Conservation (phyloP, 1,140 invertebrate genomes). For the Papilio xuthus region DNA sequence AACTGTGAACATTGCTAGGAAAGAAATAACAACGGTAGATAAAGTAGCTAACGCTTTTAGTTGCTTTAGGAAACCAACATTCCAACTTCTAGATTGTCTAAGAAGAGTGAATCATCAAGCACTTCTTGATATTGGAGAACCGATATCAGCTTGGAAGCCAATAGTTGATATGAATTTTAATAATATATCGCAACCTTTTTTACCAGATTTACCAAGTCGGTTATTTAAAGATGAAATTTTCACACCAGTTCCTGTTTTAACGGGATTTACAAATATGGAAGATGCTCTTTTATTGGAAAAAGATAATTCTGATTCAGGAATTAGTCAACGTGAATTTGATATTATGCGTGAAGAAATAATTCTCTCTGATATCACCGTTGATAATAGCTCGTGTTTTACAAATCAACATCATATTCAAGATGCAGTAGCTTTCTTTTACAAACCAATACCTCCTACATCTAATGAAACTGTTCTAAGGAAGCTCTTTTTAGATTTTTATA, state of each 20-base stretch:
- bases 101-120: slow-evolving; percentile 82
- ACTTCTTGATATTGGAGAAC: slow-evolving; percentile 83
- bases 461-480: slow-evolving; percentile 83
- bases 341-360: slow-evolving; percentile 84
- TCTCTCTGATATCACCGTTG: slow-evolving; percentile 82
- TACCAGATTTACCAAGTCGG: slow-evolving; percentile 84
- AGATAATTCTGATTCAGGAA: slow-evolving; percentile 79
- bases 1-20: slow-evolving; percentile 80
- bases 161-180: slow-evolving; percentile 87
- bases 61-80: slow-evolving; percentile 85
- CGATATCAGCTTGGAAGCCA: slow-evolving; percentile 88
- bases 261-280: slow-evolving; percentile 90
- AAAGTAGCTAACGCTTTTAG: slow-evolving; percentile 85
- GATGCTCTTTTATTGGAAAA: slow-evolving; percentile 84
- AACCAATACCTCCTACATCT: slow-evolving; percentile 83
- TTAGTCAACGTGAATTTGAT: slow-evolving; percentile 83
- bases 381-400: slow-evolving; percentile 85
- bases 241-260: slow-evolving; percentile 86
- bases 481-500: slow-evolving; percentile 85
- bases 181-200: slow-evolving; percentile 85
- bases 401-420: slow-evolving; percentile 88
- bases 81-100: slow-evolving; percentile 85
- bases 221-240: slow-evolving; percentile 83
- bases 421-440: slow-evolving; percentile 88
- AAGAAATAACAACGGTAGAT: slow-evolving; percentile 81